Evolutionary conservation across 1,140 invertebrate genomes (phyloP).

Genomic region (Arion vulgaris): DNA sequence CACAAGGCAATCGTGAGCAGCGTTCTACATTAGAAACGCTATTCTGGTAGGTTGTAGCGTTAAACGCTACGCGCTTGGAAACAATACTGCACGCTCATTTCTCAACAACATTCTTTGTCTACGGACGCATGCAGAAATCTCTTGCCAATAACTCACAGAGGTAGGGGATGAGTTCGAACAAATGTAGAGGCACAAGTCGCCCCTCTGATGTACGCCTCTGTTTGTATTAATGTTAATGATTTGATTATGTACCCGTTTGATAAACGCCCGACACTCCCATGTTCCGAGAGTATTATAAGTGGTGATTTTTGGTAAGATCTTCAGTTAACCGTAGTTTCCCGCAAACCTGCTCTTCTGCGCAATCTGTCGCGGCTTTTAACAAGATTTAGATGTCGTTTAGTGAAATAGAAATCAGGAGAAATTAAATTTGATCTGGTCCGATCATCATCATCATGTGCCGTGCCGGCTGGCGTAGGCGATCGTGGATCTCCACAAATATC

Average conservation of each 20-base stretch:
- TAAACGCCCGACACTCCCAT: not conserved
- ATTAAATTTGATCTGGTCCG: not conserved
- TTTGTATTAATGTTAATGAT: constrained; percentile 3
- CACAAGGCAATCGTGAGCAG: not conserved
- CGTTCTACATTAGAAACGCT: not conserved
- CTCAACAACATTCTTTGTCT: constrained; percentile 16
- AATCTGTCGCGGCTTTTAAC: not conserved
- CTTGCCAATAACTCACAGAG: constrained; percentile 21
- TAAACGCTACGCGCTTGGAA: not conserved
- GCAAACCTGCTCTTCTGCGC: not conserved
- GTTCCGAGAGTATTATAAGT: constrained; percentile 17
- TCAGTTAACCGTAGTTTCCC: not conserved
- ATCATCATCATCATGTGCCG: too few species aligned
- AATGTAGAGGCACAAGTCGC: not conserved
- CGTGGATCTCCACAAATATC: too few species aligned
- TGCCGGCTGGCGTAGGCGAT: too few species aligned
- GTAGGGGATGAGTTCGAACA: not conserved
- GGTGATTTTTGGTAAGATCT: constrained; percentile 26
- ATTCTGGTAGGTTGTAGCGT: constrained; percentile 11
- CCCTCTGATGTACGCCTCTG: not conserved
- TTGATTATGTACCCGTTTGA: constrained; percentile 23
- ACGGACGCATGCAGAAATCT: not conserved
- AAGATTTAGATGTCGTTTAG: not conserved
- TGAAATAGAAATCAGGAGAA: not conserved
- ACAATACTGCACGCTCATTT: not conserved